Evolutionary conservation across 2,113 vertebrate species (phyloP), one percentile per base, ranked within the genome.

Genomic region (Xenotilapia caudafasciata): DNA sequence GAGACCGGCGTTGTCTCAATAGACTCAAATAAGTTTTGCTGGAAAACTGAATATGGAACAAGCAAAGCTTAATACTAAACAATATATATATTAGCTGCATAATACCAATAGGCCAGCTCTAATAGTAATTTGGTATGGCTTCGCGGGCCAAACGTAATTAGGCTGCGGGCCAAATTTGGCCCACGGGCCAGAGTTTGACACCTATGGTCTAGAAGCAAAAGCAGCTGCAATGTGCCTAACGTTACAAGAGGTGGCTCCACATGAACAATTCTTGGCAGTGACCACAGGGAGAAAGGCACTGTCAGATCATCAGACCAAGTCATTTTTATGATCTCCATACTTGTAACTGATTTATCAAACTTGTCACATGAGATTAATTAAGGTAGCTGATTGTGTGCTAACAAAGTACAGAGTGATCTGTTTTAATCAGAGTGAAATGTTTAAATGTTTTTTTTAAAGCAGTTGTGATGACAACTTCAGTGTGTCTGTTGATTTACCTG

Each of bases 231-330:
- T 94, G 85, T 26, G 14, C 5, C 35, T 17, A 7, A 79, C 4
- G 6, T 79, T 80, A 83, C 93, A 90, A 56, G 55, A 94, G 93
- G 49, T 91, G 94, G 92, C 92, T 79, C 73, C 79, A 92, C 19
- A 62, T 40, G 81, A 90, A 54, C 90, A 73, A 14, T 80, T 62
- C 40, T 28, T 83, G 28, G 31, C 9, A n/a, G 11, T 28, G 65
- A 60, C 26, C 21, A 23, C 56, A 38, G 12, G 6, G 6, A 77
- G 70, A 49, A 28, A 77, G 14, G 4, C 9, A n/a, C 13, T 14
- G 23, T 45, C 42, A 31, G 70, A 75, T 75, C 15, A 47, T 31
- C 9, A 3, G 19, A 49, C 80, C 17, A 56, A 13, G 65, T 70
- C 38, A 51, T 40, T 15, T 81, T 54, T 53, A 12, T 87, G 11